phyloP scores from a whole-genome alignment of 1,140 invertebrate genomes.

The Oedothorax gibbosus region DNA sequence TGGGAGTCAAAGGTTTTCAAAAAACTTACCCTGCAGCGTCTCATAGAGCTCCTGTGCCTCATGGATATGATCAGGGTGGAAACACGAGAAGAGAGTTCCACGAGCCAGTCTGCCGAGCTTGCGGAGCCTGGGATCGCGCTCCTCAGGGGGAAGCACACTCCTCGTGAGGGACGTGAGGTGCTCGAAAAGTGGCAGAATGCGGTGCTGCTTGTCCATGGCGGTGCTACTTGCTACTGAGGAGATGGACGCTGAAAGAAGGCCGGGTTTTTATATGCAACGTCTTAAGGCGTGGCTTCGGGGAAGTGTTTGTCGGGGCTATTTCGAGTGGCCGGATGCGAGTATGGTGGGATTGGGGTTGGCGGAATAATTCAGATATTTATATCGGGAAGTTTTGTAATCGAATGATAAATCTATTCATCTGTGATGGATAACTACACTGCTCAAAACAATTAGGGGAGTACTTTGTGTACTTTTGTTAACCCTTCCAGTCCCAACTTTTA shows the following conservation, averaged over 20 bases:
- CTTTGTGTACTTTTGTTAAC: no score
- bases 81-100: slow-evolving; percentile 51
- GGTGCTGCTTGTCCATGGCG: slow-evolving; percentile 32
- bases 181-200: slow-evolving; percentile 48
- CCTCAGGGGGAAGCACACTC: slow-evolving; percentile 13
- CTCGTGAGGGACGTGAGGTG: slow-evolving; percentile 53
- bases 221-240: slow-evolving; percentile 2
- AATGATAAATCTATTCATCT: no score
- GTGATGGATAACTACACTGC: no score
- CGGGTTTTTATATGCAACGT: background rate
- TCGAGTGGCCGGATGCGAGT: background rate
- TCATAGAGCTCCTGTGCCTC: slow-evolving; percentile 43
- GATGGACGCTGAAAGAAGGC: background rate
- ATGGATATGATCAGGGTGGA: slow-evolving; percentile 42
- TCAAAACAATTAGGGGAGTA: no score
- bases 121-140: slow-evolving; percentile 33
- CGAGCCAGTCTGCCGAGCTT: slow-evolving; percentile 20
- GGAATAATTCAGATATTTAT: background rate
- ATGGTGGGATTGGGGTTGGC: background rate
- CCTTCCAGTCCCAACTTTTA: no score
- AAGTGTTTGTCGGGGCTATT: slow-evolving; percentile 19
- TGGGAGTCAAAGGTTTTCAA: background rate
- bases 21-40: slow-evolving; percentile 42
- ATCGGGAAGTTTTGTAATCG: no score
- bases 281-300: background rate